Conservation (phyloP, 2,797 vertebrate genomes). For the Steatocranus sp. region DNA sequence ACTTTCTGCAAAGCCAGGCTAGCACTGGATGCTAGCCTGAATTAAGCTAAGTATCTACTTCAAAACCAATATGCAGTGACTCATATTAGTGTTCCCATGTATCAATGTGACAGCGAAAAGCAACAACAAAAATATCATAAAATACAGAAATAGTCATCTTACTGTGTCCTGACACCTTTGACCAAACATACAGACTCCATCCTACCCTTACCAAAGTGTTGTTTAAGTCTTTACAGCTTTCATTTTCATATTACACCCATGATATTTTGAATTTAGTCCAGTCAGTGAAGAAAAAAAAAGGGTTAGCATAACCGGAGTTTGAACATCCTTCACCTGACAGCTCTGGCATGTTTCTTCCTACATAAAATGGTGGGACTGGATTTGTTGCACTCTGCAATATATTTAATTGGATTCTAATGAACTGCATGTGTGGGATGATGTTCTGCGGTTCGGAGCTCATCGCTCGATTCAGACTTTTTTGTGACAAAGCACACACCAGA, state of each 20-base stretch:
- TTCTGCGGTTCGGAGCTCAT: slow-evolving; percentile 2
- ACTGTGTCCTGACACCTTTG: background rate
- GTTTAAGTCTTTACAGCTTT: background rate
- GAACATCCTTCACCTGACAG: slow-evolving; percentile 9
- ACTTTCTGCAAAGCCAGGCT: background rate
- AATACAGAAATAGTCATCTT: background rate
- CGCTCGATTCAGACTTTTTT: slow-evolving; percentile 30
- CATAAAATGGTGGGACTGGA: slow-evolving; percentile 16
- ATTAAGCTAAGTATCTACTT: background rate
- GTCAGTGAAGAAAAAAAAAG: background rate
- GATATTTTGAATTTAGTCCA: background rate
- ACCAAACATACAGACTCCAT: slow-evolving; percentile 4
- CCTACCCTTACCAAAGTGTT: background rate
- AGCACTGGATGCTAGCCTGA: background rate
- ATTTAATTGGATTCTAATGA: slow-evolving; percentile 59
- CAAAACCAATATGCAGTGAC: background rate
- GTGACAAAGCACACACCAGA: slow-evolving; percentile 35
- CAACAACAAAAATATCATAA: background rate
- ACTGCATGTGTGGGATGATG: slow-evolving; percentile 48
- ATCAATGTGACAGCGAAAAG: background rate
- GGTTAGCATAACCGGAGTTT: background rate
- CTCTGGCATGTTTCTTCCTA: background rate
- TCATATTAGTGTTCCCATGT: background rate
- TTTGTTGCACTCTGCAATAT: slow-evolving; percentile 29
- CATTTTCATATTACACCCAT: background rate